Evolutionary conservation across 2,888 invertebrate genomes (phyloP), one percentile per base, ranked within the genome.

Genomic region (Teleiodes luculella): DNA sequence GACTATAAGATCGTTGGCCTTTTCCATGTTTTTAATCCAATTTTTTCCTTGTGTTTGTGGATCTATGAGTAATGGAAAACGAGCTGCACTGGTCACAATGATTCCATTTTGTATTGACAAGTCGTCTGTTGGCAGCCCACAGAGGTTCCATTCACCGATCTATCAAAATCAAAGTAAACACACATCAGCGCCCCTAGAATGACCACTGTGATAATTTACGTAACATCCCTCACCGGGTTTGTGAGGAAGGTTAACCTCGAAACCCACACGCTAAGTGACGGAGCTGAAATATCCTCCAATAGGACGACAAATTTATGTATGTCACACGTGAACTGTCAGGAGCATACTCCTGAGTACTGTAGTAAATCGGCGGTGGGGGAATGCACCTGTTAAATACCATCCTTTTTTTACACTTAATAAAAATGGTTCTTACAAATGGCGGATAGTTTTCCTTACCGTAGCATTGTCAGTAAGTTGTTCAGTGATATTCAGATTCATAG

Each of bases 41-140:
- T 91, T 85, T 76, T 97, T 97, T 36, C 97, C 97, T 78, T 97
- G 97, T 13, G 94, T 94, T 76, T 97, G 97, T 0, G 97, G 97
- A 83, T 97, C 97, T 55, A 97, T 97, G 1, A 97, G 89, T 28
- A 97, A 80, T 0, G 97, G 97, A 80, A 92, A 97, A 14, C 97
- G 90, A 0, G 94, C 74, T 0, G 96, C 96, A 70, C 95, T 95
- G 0, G 96, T 97, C 0, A 96, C 96, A 63, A 97, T 96, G 49
- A 97, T 95, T 51, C 97, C 97, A 77, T 97, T 97, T 82, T 97
- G 96, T 65, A 96, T 94, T 0, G 97, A 97, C 52, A 97, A 84
- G 59, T 97, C 97, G 75, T 97, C 97, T 47, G 93, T 96, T 0
- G 97, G 97, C 54, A 97, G 83, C 1, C 97, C 97, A 81, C 96